These are phyloP conservation scores for Spisula solida DNA, from an alignment of 2,888 invertebrate species.

Conservation along the genomic window DNA sequence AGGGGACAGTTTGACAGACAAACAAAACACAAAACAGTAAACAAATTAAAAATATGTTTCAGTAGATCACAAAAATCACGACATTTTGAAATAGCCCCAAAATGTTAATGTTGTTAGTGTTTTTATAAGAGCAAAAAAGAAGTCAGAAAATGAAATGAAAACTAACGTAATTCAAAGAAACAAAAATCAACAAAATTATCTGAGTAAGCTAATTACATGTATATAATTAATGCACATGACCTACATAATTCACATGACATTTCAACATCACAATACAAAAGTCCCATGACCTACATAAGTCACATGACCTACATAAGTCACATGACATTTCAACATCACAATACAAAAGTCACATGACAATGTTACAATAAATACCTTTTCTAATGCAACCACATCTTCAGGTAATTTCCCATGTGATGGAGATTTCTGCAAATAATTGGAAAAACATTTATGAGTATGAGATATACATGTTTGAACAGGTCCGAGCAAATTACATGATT, in stretches of 20 bases:
- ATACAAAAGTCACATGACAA: not conserved
- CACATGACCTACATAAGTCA: not conserved
- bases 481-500: too few species aligned
- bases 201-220: not conserved
- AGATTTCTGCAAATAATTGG: slow-evolving; percentile 65
- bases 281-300: not conserved
- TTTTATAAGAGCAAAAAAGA: not conserved
- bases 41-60: not conserved
- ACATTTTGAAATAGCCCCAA: not conserved
- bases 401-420: slow-evolving; percentile 71
- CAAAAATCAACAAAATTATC: not conserved
- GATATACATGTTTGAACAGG: too few species aligned
- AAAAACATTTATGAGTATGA: not conserved
- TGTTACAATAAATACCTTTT: slow-evolving; percentile 57
- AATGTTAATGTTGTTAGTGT: slow-evolving; percentile 7
- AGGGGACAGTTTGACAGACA: not conserved
- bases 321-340: slow-evolving; percentile 7
- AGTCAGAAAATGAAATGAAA: not conserved
- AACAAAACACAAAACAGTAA: not conserved
- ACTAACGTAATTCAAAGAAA: not conserved
- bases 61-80: not conserved
- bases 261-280: slow-evolving; percentile 1
- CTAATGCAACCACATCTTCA: slow-evolving; percentile 77
- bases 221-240: not conserved
- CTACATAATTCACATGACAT: not conserved